phyloP scores from a whole-genome alignment of 35 echinoderm and acorn worm species.

The Patiria miniata region DNA sequence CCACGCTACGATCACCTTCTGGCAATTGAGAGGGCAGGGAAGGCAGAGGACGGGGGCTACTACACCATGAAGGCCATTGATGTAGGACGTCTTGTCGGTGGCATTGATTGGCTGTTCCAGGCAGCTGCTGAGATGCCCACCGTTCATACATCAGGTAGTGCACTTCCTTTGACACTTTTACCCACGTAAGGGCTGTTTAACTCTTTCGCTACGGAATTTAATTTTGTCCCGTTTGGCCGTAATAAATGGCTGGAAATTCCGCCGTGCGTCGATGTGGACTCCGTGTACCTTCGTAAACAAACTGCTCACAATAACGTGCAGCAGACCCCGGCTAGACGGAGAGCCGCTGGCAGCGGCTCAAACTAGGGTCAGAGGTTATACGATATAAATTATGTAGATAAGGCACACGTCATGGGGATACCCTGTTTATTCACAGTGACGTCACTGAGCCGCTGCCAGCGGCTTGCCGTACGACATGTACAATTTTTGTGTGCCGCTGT shows the following conservation, averaged over 20 bases:
- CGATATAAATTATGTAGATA: too few relatives aligned
- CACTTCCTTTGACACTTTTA: neutral
- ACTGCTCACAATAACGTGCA: too few relatives aligned
- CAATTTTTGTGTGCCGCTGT: too few relatives aligned
- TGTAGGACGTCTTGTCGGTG: neutral
- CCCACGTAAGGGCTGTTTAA: neutral
- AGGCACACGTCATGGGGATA: too few relatives aligned
- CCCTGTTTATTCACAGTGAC: too few relatives aligned
- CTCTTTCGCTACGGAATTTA: too few relatives aligned
- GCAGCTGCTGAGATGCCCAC: constrained; percentile 50
- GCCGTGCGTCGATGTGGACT: neutral
- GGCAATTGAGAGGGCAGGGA: constrained; percentile 68
- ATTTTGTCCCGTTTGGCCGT: neutral
- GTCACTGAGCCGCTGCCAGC: too few relatives aligned
- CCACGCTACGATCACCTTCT: constrained; percentile 72
- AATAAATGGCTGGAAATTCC: neutral
- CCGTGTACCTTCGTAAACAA: neutral
- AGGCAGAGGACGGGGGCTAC: constrained; percentile 52
- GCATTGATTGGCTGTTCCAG: constrained; percentile 74
- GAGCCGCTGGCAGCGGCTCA: too few relatives aligned
- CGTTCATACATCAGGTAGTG: constrained; percentile 65
- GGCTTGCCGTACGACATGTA: too few relatives aligned
- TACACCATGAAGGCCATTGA: constrained; percentile 46
- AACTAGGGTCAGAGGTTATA: too few relatives aligned
- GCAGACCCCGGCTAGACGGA: too few relatives aligned